Evolutionary conservation across 1,140 invertebrate species (phyloP).

Genomic region (Diorhabda carinulata): DNA sequence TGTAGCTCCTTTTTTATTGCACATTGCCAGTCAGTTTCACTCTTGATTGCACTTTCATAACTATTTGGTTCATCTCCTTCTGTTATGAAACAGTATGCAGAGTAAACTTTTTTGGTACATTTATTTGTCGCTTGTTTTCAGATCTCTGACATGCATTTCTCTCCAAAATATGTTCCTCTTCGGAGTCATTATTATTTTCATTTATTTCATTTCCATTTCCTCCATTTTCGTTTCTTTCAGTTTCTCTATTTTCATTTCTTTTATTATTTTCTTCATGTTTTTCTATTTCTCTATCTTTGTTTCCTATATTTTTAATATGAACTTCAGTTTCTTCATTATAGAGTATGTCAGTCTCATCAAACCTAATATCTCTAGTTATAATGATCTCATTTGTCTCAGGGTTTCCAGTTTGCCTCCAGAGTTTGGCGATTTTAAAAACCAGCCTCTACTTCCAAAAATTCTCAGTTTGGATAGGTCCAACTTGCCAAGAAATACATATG

Average conservation of each 20-base stretch:
- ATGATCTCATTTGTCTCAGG: conserved; percentile 14
- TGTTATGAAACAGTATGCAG: not conserved
- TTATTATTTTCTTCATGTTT: not conserved
- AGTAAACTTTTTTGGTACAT: not conserved
- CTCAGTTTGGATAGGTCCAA: conserved; percentile 3
- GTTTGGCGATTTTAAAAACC: conserved; percentile 5
- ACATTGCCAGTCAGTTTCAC: not conserved
- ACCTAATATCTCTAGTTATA: conserved; percentile 17
- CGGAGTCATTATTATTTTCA: not conserved
- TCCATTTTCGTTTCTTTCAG: not conserved
- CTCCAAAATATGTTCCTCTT: not conserved
- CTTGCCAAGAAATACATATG: not conserved
- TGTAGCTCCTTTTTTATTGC: not conserved
- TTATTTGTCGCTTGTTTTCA: not conserved
- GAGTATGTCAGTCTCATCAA: conserved; percentile 13
- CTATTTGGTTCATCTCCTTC: not conserved
- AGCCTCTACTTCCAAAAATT: conserved; percentile 9
- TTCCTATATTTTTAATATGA: not conserved
- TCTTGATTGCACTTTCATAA: not conserved
- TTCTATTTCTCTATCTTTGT: not conserved
- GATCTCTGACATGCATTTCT: not conserved
- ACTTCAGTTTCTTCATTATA: not conserved
- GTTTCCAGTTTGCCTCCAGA: conserved; percentile 8
- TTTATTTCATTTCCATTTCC: not conserved
- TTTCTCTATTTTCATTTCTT: not conserved